Percentiles rank a stretch among this genome's conserved stretches.
Conservation (phyloP, 2,888 invertebrate species). For the Nemurella pictetii region DNA sequence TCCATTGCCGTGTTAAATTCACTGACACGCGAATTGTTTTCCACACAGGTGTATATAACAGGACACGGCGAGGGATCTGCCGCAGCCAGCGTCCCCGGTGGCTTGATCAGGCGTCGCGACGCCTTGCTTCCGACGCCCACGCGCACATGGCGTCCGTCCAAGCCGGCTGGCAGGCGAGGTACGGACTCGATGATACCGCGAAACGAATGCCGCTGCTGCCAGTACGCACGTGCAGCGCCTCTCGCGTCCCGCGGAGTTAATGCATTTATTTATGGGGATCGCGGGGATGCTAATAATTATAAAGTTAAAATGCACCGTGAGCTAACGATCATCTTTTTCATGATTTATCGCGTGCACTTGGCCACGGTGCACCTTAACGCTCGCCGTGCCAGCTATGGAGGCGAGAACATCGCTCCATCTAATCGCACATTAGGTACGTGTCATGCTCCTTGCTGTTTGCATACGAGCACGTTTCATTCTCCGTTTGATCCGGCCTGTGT, state of each 20-base stretch:
- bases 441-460: background rate
- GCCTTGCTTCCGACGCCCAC: slow-evolving; percentile 5
- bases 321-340: background rate
- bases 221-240: background rate
- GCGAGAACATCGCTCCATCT: no score
- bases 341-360: background rate
- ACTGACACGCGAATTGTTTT: background rate
- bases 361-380: background rate
- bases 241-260: background rate
- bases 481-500: background rate
- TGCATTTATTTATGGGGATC: background rate
- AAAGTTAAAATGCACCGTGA: background rate
- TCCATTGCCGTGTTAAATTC: no score
- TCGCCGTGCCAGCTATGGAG: background rate
- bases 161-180: slow-evolving; percentile 6
- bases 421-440: no score
- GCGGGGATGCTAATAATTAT: background rate
- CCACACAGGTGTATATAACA: background rate
- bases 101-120: background rate
- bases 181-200: background rate
- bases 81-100: background rate
- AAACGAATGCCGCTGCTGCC: background rate
- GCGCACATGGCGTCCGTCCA: slow-evolving; percentile 4
- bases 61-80: background rate
- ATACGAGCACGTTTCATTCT: background rate